Conservation (phyloP, 2,797 vertebrate species). For the Ibycter americanus region DNA sequence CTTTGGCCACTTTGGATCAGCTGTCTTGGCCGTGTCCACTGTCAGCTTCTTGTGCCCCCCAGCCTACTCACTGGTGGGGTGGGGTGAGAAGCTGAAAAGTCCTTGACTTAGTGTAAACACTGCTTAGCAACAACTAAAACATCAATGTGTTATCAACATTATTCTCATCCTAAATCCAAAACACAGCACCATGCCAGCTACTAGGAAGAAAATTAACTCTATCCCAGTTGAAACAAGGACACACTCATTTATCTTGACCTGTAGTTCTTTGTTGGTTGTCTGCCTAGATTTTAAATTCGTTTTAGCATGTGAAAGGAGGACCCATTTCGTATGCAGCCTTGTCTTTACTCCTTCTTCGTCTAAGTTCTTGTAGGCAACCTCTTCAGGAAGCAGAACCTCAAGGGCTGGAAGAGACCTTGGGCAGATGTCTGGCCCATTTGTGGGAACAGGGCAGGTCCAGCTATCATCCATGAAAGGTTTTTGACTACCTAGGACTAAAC, state of each 20-base stretch:
- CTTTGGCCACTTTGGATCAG: too few relatives aligned
- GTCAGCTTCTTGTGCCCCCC: too few relatives aligned
- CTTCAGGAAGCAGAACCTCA: not conserved
- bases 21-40: too few relatives aligned
- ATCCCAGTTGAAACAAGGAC: too few relatives aligned
- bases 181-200: too few relatives aligned
- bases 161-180: too few relatives aligned
- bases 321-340: not conserved
- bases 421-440: not conserved
- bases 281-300: not conserved
- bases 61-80: too few relatives aligned
- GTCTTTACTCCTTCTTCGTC: not conserved
- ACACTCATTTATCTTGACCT: not conserved
- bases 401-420: not conserved
- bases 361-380: not conserved
- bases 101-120: too few relatives aligned
- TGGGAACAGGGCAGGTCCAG: not conserved
- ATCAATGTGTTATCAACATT: too few relatives aligned
- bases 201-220: too few relatives aligned
- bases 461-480: not conserved
- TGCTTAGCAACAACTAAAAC: too few relatives aligned
- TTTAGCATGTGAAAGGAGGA: not conserved
- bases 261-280: not conserved
- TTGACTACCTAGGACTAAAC: not conserved
- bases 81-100: too few relatives aligned